These are phyloP conservation scores for Lacerta viridis DNA, from an alignment of 2,797 vertebrate genomes.

Conservation along the genomic window DNA sequence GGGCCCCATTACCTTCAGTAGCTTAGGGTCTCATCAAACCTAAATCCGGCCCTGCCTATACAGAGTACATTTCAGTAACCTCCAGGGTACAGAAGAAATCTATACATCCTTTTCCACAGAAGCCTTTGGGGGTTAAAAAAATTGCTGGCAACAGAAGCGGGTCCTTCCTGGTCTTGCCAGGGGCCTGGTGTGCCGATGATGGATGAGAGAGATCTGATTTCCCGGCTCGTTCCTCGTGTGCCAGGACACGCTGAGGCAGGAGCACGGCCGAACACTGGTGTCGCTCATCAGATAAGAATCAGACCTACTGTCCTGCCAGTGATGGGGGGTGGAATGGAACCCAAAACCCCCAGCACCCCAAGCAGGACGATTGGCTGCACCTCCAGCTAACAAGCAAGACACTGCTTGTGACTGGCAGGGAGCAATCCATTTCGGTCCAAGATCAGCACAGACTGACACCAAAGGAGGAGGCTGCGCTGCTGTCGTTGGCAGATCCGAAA, in stretches of 20 bases:
- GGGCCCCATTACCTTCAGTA: no score
- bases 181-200: not conserved
- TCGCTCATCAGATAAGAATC: conserved; percentile 34
- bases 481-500: conserved; percentile 63
- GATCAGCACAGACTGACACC: conserved; percentile 71
- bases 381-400: conserved; percentile 61
- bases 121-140: conserved; percentile 8
- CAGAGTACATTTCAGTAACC: not conserved
- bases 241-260: not conserved
- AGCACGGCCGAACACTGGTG: not conserved
- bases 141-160: conserved; percentile 15
- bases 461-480: conserved; percentile 61
- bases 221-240: not conserved
- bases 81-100: conserved; percentile 14
- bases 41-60: not conserved
- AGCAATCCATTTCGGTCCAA: conserved; percentile 68
- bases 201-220: conserved; percentile 15
- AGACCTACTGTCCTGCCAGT: conserved; percentile 48
- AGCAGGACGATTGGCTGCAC: conserved; percentile 38
- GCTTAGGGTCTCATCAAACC: no score
- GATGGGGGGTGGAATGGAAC: not conserved
- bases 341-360: conserved; percentile 44
- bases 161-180: not conserved
- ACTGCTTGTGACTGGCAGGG: conserved; percentile 62
- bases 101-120: conserved; percentile 15